Evolutionary conservation across 2,888 invertebrate genomes (phyloP).

Genomic region (Caenorhabditis angaria): DNA sequence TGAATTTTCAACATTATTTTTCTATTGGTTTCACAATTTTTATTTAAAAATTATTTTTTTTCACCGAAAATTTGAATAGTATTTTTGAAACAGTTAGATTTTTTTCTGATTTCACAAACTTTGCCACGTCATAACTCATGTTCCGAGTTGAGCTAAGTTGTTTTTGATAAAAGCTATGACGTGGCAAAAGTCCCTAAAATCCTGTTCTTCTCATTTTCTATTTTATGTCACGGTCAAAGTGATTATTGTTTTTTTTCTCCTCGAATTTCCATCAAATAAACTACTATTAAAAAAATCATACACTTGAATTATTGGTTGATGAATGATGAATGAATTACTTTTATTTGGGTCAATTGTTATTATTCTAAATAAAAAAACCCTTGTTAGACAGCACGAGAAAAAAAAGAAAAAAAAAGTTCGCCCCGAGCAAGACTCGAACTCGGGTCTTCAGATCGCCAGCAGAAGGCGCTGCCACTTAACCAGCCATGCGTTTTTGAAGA

Average conservation of each 20-base stretch:
- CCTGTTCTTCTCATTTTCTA: too few relatives aligned
- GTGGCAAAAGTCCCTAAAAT: too few relatives aligned
- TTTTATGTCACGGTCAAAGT: not conserved
- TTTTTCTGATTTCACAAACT: not conserved
- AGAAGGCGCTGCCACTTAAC: not conserved
- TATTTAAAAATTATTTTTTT: too few relatives aligned
- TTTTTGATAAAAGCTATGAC: too few relatives aligned
- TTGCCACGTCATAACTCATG: too few relatives aligned
- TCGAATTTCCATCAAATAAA: not conserved
- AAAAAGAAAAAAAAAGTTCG: slow-evolving; percentile 1
- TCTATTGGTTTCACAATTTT: too few relatives aligned
- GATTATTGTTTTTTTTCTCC: slow-evolving; percentile 14
- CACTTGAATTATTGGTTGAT: slow-evolving; percentile 6
- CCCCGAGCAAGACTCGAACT: too few relatives aligned
- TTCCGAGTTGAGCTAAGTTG: too few relatives aligned
- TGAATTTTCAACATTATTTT: not conserved
- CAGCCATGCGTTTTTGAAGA: too few relatives aligned
- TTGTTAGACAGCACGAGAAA: not conserved
- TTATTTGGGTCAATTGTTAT: slow-evolving; percentile 6
- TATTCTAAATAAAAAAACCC: slow-evolving; percentile 9
- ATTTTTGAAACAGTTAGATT: too few relatives aligned
- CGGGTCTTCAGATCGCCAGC: not conserved
- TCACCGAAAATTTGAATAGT: too few relatives aligned
- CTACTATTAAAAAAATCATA: not conserved
- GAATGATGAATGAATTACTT: not conserved